phyloP scores from a whole-genome alignment of 2,797 vertebrate species.

The Sebastes matsubarae region DNA sequence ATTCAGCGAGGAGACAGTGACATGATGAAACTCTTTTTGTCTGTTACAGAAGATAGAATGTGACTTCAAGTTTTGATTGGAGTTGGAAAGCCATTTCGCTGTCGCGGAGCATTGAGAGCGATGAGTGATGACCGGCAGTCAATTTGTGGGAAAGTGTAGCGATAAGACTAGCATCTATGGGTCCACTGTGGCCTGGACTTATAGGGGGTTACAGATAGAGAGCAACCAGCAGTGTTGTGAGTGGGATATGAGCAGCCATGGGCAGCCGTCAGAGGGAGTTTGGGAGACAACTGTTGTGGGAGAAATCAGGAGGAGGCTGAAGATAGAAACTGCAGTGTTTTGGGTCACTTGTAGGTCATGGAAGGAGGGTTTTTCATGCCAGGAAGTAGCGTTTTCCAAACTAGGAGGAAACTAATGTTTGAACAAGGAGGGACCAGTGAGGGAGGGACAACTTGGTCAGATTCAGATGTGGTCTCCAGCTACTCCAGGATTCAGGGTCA shows the following conservation, averaged over 20 bases:
- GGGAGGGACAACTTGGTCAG: not conserved
- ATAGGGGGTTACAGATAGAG: not conserved
- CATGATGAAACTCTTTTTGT: constrained; percentile 5
- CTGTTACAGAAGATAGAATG: not conserved
- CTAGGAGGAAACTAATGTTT: not conserved
- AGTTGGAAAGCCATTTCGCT: constrained; percentile 34
- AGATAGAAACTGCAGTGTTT: constrained; percentile 28
- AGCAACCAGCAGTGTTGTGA: constrained; percentile 1
- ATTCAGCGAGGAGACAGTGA: constrained; percentile 1
- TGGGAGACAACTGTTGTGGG: not conserved
- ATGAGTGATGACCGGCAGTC: constrained; percentile 29
- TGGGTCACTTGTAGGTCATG: constrained; percentile 28
- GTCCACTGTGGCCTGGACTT: constrained; percentile 4
- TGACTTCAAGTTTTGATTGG: constrained; percentile 25
- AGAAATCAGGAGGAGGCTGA: constrained; percentile 16
- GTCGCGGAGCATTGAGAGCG: not conserved
- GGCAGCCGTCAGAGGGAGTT: not conserved
- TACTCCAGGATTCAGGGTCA: not conserved
- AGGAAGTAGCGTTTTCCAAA: not conserved
- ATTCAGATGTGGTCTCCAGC: not conserved
- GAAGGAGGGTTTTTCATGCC: constrained; percentile 5
- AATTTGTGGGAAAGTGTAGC: not conserved
- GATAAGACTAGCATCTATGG: not conserved
- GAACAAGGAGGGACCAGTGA: not conserved
- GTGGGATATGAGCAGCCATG: constrained; percentile 33